Base-by-base conservation (phyloP, 2,113 vertebrate species). In the Pseudopodoces humilis region DNA sequence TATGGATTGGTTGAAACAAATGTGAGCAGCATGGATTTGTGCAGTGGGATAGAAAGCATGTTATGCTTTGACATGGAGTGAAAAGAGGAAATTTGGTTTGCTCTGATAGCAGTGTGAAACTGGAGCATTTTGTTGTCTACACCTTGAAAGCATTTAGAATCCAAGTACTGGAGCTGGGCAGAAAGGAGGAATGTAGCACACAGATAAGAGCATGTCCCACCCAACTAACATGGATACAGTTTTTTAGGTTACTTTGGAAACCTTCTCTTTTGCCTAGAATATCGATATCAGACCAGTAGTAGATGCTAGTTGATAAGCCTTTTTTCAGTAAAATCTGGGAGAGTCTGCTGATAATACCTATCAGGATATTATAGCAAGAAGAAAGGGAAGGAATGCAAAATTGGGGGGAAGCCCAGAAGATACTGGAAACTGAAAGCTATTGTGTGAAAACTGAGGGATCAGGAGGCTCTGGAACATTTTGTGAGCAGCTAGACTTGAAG, bases 331-430 rank as follows among this genome's bases (percentile, higher is more conserved):
- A 82, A 43, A 79, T 63, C 37, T 37, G 19, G 25, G 14, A 10
- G 11, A 0, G 0, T 41, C 25, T 79, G 7, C 6, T 68, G 27
- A 11, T 72, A 76, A 18, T 46, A 23, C 1, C 63, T 5, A 35
- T 78, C 21, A 44, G 7, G 44, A 3, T 50, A 6, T 67, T 74
- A 9, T n/a, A 78, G 11, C 6, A 74, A 58, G 39, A 63, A 93
- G 22, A 39, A 65, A 72, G 20, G 5, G 64, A 85, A 76, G 13
- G 12, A 83, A 60, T 9, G 5, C 3, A 43, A 47, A 92, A 18
- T 0, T 33, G 7, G 1, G 9, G 14, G 7, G 5, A 41, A 83
- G 5, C 5, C 6, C 3, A 2, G 0, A 62, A 28, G 4, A 5
- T 69, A 52, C 13, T 62, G 44, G 55, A 39, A 91, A 62, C 9